A percentile compares a stretch with the other conserved stretches of the same genome.
phyloP scores from a whole-genome alignment of 2,888 invertebrate species.

The Poecilobothrus nobilitatus region DNA sequence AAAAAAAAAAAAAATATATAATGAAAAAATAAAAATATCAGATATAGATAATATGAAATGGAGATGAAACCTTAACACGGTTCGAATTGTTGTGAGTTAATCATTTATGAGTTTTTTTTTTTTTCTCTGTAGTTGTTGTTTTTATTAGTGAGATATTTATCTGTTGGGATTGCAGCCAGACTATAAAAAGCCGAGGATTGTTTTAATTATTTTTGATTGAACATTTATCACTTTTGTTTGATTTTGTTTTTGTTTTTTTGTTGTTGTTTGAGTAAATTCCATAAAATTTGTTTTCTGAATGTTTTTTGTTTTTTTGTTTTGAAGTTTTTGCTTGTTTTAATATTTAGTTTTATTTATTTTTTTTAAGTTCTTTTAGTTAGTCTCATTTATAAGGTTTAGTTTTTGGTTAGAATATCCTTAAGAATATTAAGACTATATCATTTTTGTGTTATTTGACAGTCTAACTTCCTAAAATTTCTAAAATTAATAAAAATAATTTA shows the following conservation, averaged over 20 bases:
- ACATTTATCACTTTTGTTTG: conserved; percentile 10
- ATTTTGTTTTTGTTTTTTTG: neutral
- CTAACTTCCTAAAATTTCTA: too few species aligned
- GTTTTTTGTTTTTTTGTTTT: neutral
- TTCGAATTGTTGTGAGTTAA: neutral
- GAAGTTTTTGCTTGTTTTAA: too few species aligned
- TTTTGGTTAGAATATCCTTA: too few species aligned
- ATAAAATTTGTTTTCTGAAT: too few species aligned
- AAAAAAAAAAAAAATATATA: neutral
- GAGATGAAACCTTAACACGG: neutral
- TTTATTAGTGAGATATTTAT: neutral
- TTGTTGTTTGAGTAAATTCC: neutral
- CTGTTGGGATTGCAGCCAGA: neutral
- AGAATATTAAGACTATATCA: too few species aligned
- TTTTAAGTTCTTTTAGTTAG: too few species aligned
- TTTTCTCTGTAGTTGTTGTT: neutral
- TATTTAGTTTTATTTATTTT: too few species aligned
- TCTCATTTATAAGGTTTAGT: too few species aligned
- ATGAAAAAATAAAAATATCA: too few species aligned
- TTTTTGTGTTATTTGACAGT: too few species aligned
- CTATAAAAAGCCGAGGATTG: conserved; percentile 1
- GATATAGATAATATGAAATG: neutral
- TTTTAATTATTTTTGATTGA: conserved; percentile 12
- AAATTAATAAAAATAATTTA: too few species aligned
- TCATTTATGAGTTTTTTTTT: neutral